These are phyloP conservation scores for Aurelia sp. DNA, from an alignment of 30 jellyfish, hydroid and myxozoan species.

Conservation along the genomic window DNA sequence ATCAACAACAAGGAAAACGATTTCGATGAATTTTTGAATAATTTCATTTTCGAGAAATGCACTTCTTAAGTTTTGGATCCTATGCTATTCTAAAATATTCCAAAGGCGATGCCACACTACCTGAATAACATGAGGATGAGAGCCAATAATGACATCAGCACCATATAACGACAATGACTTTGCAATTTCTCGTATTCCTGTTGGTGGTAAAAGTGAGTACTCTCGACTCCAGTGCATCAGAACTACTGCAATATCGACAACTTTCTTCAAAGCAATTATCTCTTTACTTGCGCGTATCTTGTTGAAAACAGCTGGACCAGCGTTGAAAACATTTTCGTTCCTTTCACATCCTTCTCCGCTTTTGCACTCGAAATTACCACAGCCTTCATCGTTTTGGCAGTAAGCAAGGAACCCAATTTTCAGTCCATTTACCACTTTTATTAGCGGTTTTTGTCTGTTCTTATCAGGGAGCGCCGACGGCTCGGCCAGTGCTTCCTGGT, in stretches of 20 bases:
- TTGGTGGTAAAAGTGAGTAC: conserved; percentile 71
- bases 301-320: conserved; percentile 44
- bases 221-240: conserved; percentile 94
- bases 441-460: conserved; percentile 49
- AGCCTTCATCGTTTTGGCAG: conserved; percentile 71
- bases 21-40: no score
- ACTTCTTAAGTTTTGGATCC: no score
- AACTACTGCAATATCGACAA: conserved; percentile 69
- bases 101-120: conserved; percentile 52
- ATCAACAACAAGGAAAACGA: no score
- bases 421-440: conserved; percentile 67
- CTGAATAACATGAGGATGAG: conserved; percentile 88
- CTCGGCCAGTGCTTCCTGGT: no score
- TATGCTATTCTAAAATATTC: no score
- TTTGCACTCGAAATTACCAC: conserved; percentile 9
- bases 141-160: conserved; percentile 77
- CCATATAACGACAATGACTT: conserved; percentile 55
- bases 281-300: conserved; percentile 17
- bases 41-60: no score
- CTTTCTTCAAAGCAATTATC: conserved; percentile 21
- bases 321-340: neutral
- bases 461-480: no score
- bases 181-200: conserved; percentile 75
- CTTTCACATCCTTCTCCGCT: neutral
- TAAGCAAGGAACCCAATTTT: conserved; percentile 78